phyloP scores from a whole-genome alignment of 2,113 vertebrate species.

The Ascaphus truei region DNA sequence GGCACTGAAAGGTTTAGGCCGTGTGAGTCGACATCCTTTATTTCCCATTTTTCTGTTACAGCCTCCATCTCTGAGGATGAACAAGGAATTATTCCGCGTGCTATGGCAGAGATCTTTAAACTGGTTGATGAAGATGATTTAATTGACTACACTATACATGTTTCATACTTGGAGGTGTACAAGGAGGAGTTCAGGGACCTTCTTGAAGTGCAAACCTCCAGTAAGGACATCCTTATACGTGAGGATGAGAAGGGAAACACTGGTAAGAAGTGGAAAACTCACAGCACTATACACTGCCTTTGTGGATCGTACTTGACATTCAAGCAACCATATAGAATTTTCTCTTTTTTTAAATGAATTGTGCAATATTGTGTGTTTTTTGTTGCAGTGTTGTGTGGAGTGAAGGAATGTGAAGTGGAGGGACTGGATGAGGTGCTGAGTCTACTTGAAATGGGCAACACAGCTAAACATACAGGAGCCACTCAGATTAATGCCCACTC shows the following conservation, averaged over 20 bases:
- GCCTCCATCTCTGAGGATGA: conserved; percentile 89
- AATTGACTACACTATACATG: conserved; percentile 80
- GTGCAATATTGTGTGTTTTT: not conserved
- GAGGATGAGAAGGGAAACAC: conserved; percentile 92
- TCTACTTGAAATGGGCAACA: conserved; percentile 89
- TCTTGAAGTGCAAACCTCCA: conserved; percentile 88
- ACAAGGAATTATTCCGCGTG: conserved; percentile 90
- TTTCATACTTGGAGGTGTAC: conserved; percentile 95
- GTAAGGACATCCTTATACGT: conserved; percentile 90
- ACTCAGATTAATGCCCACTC: conserved; percentile 89
- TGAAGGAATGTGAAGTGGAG: conserved; percentile 92
- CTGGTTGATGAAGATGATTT: conserved; percentile 93
- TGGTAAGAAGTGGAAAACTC: no score
- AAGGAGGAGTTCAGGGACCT: conserved; percentile 95
- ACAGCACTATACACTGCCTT: no score
- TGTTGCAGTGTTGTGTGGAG: conserved; percentile 79
- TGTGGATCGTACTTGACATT: not conserved
- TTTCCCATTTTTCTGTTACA: conserved; percentile 53
- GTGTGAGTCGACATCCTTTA: no score
- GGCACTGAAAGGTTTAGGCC: no score
- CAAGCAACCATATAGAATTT: no score
- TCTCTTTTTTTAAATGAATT: no score
- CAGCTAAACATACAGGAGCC: conserved; percentile 87
- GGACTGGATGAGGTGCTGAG: conserved; percentile 93
- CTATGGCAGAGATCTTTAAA: conserved; percentile 90